Conservation (phyloP, 2,888 invertebrate genomes). For the Mythimna ferrago region DNA sequence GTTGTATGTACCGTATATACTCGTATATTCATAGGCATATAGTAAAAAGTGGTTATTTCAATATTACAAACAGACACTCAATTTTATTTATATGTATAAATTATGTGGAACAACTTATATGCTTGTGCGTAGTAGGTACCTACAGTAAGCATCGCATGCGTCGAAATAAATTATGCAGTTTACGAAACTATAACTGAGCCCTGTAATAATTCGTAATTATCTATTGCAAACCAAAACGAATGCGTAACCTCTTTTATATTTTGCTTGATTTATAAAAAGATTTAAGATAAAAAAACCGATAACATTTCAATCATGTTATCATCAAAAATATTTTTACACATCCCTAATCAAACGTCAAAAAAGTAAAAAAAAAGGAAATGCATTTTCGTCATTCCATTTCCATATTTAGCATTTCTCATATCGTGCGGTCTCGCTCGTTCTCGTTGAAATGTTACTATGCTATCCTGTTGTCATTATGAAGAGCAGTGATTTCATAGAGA, state of each 20-base stretch:
- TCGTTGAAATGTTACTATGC: neutral
- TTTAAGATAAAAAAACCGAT: constrained; percentile 2
- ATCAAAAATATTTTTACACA: constrained; percentile 6
- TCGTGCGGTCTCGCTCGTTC: constrained; percentile 32
- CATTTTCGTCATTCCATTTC: constrained; percentile 41
- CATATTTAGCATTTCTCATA: constrained; percentile 20
- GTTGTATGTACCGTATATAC: too few relatives aligned
- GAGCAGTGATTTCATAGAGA: constrained; percentile 46
- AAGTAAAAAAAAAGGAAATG: constrained; percentile 16
- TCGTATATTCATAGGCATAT: too few relatives aligned
- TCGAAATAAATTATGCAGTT: neutral
- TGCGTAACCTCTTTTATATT: neutral
- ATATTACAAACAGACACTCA: too few relatives aligned
- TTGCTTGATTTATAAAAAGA: too few relatives aligned
- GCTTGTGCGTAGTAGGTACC: too few relatives aligned
- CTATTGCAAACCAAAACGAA: neutral
- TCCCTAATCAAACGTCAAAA: constrained; percentile 28
- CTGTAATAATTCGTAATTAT: too few relatives aligned
- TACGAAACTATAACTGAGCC: too few relatives aligned
- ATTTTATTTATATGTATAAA: too few relatives aligned
- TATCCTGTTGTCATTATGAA: constrained; percentile 43
- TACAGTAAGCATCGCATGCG: too few relatives aligned
- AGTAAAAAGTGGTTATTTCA: too few relatives aligned
- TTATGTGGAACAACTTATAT: too few relatives aligned
- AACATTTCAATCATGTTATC: neutral